Evolutionary conservation across 2,888 invertebrate species (phyloP).

Genomic region (Stomorhina lunata): DNA sequence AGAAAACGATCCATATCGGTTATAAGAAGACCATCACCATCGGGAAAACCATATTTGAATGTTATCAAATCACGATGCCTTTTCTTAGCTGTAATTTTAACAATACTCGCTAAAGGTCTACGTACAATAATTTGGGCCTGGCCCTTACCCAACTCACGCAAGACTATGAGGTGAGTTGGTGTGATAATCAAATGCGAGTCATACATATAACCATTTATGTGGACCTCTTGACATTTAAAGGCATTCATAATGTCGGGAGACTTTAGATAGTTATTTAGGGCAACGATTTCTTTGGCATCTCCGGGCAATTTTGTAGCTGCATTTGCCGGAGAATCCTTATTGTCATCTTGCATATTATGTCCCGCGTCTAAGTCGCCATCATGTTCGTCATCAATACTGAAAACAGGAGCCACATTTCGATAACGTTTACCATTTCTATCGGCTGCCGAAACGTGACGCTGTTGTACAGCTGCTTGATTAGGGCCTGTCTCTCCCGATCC

Average conservation of each 20-base stretch:
- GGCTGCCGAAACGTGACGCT: constrained; percentile 90
- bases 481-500: constrained; percentile 5
- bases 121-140: constrained; percentile 92
- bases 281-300: constrained; percentile 89
- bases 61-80: constrained; percentile 97
- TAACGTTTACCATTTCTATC: constrained; percentile 93
- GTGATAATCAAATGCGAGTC: constrained; percentile 94
- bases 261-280: constrained; percentile 89
- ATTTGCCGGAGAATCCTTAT: constrained; percentile 73
- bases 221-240: constrained; percentile 95
- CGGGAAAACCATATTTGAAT: constrained; percentile 95
- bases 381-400: constrained; percentile 95
- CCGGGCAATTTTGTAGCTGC: constrained; percentile 81
- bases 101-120: constrained; percentile 93
- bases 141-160: constrained; percentile 88
- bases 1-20: constrained; percentile 95
- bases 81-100: constrained; percentile 98
- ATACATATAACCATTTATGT: constrained; percentile 92
- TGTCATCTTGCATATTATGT: constrained; percentile 64
- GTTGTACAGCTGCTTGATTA: constrained; percentile 74
- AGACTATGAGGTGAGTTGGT: constrained; percentile 90
- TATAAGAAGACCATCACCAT: constrained; percentile 89
- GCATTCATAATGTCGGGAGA: constrained; percentile 91
- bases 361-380: constrained; percentile 80
- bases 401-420: constrained; percentile 94